Base-by-base conservation (phyloP, 2,113 vertebrate species). In the Calypte anna region DNA sequence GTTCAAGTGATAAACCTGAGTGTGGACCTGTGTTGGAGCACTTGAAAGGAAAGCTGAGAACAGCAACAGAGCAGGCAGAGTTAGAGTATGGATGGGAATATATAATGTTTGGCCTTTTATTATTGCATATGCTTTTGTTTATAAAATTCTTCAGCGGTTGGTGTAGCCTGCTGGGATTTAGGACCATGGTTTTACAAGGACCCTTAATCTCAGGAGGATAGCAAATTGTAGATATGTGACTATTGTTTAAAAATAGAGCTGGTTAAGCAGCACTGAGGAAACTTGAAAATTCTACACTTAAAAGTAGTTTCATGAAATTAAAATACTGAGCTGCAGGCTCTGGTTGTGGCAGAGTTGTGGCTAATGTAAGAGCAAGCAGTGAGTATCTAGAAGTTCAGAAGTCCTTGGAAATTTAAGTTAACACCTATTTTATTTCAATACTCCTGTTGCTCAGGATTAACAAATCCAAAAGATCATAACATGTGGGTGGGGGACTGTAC, bases 1-100 rank as follows among this genome's bases (percentile, higher is more conserved):
- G 48, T 48, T 75, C 15, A 20, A 33, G 43, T 59, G 96, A 96
- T 92, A 95, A 94, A 69, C 48, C 28, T 80, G 61, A 67, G 40
- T 3, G 10, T 88, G 50, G 91, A 82, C 69, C 57, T 68, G 28
- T 59, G 57, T 59, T 40, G 43, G 54, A 73, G 55, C 74, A 62
- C 14, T 58, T 85, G 66, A 57, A 67, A 80, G 55, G 57, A 67
- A 55, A 73, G 18, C 58, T 6, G 59, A 64, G 30, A 82, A 3
- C 50, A 85, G 18, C 14, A 40, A 2, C 43, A 51, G 64, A 83
- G 83, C 74, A 91, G 63, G 54, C 78, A 68, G 81, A 15, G 36
- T 66, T 83, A 76, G 54, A n/a, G 58, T 44, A 40, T 1, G 9
- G 33, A 24, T 43, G 15, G 40, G 15, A 46, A 36, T 54, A 23